A percentile compares a stretch with the other conserved stretches of the same genome.
phyloP scores from a whole-genome alignment of 2,888 invertebrate species.

The Cryptophagus acutangulus region DNA sequence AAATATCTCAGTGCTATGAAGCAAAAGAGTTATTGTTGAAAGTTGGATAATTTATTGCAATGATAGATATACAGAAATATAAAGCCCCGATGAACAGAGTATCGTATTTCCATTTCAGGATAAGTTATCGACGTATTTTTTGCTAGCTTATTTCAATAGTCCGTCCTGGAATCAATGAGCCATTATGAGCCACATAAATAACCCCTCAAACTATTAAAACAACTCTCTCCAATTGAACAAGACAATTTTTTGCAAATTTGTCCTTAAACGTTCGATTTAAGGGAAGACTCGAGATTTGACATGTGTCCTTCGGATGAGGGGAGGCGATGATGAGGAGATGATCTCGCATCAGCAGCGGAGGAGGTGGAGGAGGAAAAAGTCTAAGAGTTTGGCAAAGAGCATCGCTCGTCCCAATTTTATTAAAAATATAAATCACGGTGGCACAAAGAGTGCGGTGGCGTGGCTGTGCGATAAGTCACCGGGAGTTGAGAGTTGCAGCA shows the following conservation, averaged over 20 bases:
- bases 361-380: slow-evolving; percentile 19
- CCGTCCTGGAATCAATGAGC: slow-evolving; percentile 29
- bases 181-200: slow-evolving; percentile 15
- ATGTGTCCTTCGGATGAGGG: not conserved
- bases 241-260: too few relatives aligned
- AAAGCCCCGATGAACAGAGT: slow-evolving; percentile 33
- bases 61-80: slow-evolving; percentile 35
- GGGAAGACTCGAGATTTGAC: not conserved
- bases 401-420: slow-evolving; percentile 29
- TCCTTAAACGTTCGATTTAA: not conserved
- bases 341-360: too few relatives aligned
- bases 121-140: slow-evolving; percentile 38
- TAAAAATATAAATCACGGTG: slow-evolving; percentile 57
- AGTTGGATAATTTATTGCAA: slow-evolving; percentile 38
- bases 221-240: too few relatives aligned
- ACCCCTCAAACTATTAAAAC: too few relatives aligned
- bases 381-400: slow-evolving; percentile 20
- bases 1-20: slow-evolving; percentile 27
- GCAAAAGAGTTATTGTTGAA: slow-evolving; percentile 37
- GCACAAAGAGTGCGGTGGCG: slow-evolving; percentile 55
- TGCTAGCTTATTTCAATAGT: slow-evolving; percentile 44
- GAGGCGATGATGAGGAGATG: too few relatives aligned
- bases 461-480: slow-evolving; percentile 37
- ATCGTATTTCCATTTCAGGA: slow-evolving; percentile 33
- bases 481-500: slow-evolving; percentile 21